phyloP scores from a whole-genome alignment of 2,797 vertebrate genomes.

The Rhinichthys osculus region DNA sequence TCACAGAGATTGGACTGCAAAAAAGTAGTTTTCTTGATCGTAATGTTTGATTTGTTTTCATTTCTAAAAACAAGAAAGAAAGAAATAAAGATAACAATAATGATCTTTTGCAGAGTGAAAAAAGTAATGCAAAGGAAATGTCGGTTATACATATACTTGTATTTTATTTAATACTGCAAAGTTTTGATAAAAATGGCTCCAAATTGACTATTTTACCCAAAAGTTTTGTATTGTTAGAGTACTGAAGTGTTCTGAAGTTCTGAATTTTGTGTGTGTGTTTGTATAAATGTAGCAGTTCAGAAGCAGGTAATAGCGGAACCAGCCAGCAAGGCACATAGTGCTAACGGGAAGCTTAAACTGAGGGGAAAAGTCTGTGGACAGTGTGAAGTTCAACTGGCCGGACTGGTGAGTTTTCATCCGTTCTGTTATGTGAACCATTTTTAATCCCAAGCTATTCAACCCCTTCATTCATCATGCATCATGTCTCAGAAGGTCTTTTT shows the following conservation, averaged over 20 bases:
- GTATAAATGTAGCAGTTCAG: conserved; percentile 60
- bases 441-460: background rate
- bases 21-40: background rate
- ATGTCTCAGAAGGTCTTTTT: background rate
- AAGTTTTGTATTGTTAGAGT: background rate
- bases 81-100: background rate
- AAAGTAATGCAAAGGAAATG: background rate
- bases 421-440: background rate
- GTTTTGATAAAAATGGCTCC: background rate
- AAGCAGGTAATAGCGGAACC: conserved; percentile 57
- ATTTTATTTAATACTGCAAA: background rate
- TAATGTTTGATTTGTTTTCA: background rate
- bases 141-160: background rate
- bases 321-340: conserved; percentile 9
- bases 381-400: conserved; percentile 78
- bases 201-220: background rate
- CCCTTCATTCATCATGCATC: background rate
- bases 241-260: background rate
- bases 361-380: conserved; percentile 76
- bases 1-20: background rate
- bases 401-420: conserved; percentile 75
- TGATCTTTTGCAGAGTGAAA: background rate
- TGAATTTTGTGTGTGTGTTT: conserved; percentile 39
- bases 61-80: background rate
- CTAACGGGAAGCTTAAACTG: conserved; percentile 69